Evolutionary conservation across 2,888 invertebrate genomes (phyloP).

Genomic region (Agrotis exclamationis): DNA sequence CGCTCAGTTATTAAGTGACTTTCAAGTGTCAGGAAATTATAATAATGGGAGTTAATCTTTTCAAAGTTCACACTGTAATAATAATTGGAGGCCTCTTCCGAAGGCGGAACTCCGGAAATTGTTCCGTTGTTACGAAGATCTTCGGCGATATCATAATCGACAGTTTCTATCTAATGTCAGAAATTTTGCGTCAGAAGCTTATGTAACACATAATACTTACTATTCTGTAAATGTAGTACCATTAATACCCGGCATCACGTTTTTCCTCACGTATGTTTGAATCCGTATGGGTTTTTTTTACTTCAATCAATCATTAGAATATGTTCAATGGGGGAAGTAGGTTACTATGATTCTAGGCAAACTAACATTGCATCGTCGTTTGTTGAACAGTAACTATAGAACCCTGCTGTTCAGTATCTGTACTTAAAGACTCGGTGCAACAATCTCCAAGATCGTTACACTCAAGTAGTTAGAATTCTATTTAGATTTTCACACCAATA

Average conservation of each 20-base stretch:
- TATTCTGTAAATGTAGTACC: neutral
- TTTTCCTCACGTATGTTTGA: conserved; percentile 23
- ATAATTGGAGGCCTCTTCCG: conserved; percentile 11
- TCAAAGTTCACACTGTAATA: conserved; percentile 23
- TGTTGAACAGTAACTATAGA: neutral
- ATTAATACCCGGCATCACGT: conserved; percentile 25
- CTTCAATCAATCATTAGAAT: conserved; percentile 16
- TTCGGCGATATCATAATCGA: conserved; percentile 21
- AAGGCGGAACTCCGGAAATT: conserved; percentile 23
- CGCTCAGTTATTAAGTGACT: conserved; percentile 13
- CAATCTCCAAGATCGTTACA: neutral
- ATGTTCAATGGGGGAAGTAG: conserved; percentile 23
- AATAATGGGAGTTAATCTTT: conserved; percentile 22
- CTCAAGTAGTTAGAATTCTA: conserved; percentile 3
- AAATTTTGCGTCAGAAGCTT: conserved; percentile 19
- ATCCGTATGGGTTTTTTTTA: conserved; percentile 24
- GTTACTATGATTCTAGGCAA: conserved; percentile 26
- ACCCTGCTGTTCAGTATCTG: too few relatives aligned
- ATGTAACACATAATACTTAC: conserved; percentile 21
- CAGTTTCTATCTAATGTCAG: conserved; percentile 16
- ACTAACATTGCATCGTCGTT: neutral
- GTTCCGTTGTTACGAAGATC: conserved; percentile 18
- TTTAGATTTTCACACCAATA: conserved; percentile 28
- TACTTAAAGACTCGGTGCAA: neutral
- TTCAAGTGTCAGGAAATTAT: conserved; percentile 15